Percentiles rank a stretch among this genome's conserved stretches.
Evolutionary conservation across 2,113 vertebrate species (phyloP).

Genomic region (Menidia beryllina): DNA sequence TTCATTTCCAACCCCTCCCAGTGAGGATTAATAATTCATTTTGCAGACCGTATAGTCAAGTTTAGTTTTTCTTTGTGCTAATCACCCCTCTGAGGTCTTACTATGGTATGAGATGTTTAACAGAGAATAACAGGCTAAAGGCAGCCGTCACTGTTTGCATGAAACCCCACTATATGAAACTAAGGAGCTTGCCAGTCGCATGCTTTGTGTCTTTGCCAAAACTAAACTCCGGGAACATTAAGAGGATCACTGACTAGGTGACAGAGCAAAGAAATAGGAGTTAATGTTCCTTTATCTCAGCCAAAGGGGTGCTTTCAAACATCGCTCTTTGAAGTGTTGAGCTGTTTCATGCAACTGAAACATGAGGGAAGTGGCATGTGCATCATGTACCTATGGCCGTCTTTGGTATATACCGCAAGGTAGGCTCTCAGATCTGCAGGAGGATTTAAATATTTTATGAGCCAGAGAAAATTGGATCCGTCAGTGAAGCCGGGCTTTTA

Average conservation of each 20-base stretch:
- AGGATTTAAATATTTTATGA: slow-evolving; percentile 87
- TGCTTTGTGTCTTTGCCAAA: slow-evolving; percentile 75
- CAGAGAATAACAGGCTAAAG: slow-evolving; percentile 67
- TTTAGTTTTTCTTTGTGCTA: slow-evolving; percentile 54
- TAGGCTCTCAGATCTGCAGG: slow-evolving; percentile 72
- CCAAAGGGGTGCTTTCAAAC: slow-evolving; percentile 68
- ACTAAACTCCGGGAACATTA: slow-evolving; percentile 73
- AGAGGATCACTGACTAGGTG: slow-evolving; percentile 75
- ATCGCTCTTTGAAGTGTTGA: slow-evolving; percentile 72
- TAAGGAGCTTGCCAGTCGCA: slow-evolving; percentile 69
- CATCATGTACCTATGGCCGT: slow-evolving; percentile 61
- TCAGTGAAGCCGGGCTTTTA: slow-evolving; percentile 76
- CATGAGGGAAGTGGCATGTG: slow-evolving; percentile 46
- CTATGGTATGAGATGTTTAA: slow-evolving; percentile 59
- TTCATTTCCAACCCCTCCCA: slow-evolving; percentile 53
- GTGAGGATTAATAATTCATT: slow-evolving; percentile 67
- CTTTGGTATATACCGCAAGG: slow-evolving; percentile 75
- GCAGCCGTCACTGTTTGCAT: slow-evolving; percentile 69
- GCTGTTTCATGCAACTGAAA: slow-evolving; percentile 63
- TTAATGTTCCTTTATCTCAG: slow-evolving; percentile 76
- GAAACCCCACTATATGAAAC: slow-evolving; percentile 60
- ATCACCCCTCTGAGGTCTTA: slow-evolving; percentile 56
- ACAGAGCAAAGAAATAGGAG: slow-evolving; percentile 67
- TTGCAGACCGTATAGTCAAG: slow-evolving; percentile 47
- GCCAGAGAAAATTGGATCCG: slow-evolving; percentile 82